Evolutionary conservation across 2,797 vertebrate species (phyloP).

Genomic region (Meriones psammophilus): DNA sequence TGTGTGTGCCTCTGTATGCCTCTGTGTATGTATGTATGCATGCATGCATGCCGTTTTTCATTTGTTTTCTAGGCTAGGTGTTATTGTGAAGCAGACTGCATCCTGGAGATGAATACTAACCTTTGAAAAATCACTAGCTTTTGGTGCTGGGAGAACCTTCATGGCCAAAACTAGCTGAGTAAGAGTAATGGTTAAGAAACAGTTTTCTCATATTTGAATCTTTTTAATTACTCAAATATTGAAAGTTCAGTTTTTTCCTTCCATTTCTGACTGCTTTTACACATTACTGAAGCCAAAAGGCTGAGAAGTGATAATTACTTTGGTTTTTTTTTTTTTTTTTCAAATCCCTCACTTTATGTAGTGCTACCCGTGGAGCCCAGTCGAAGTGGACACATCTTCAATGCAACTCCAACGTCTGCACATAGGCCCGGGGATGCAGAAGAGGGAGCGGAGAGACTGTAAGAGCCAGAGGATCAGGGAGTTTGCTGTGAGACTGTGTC

Average conservation of each 20-base stretch:
- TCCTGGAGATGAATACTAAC: neutral
- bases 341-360: neutral
- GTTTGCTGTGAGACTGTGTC: rapidly evolving
- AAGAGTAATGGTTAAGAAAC: neutral
- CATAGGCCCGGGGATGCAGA: neutral
- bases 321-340: neutral
- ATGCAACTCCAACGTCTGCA: neutral
- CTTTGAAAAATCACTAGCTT: neutral
- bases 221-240: slow-evolving; percentile 33
- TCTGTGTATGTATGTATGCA: neutral
- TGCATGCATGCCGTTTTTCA: neutral
- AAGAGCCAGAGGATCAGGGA: neutral
- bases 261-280: neutral
- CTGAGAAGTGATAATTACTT: neutral
- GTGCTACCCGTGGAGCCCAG: too few relatives aligned
- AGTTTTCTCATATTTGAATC: neutral
- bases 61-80: neutral
- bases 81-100: neutral
- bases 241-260: neutral
- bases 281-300: neutral
- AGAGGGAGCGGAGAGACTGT: neutral
- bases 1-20: neutral
- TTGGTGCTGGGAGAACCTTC: neutral
- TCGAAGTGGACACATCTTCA: neutral
- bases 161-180: neutral